Conservation (phyloP, 2,113 vertebrate genomes). For the Lophotis ruficrista region DNA sequence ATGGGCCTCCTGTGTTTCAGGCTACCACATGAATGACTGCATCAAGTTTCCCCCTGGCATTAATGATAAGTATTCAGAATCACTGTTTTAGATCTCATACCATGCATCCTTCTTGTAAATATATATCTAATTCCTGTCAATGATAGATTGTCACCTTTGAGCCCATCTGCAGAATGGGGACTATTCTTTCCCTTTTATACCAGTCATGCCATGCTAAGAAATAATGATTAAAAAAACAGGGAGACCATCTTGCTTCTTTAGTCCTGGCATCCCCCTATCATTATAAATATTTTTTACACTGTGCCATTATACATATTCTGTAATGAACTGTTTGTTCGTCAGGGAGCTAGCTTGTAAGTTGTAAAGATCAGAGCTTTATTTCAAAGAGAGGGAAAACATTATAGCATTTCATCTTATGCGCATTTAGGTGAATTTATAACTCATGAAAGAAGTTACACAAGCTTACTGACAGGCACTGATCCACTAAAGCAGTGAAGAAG, state of each 20-base stretch:
- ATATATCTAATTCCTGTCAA: not conserved
- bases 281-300: conserved; percentile 28
- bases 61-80: not conserved
- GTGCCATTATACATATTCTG: not conserved
- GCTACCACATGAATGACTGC: not conserved
- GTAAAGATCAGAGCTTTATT: conserved; percentile 53
- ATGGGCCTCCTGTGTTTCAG: not conserved
- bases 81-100: not conserved
- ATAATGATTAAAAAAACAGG: not conserved
- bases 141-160: not conserved
- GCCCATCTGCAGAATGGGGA: not conserved
- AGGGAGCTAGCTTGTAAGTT: conserved; percentile 10
- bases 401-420: not conserved
- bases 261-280: not conserved
- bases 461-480: not conserved
- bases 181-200: not conserved
- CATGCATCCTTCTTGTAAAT: not conserved
- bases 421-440: not conserved
- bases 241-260: not conserved
- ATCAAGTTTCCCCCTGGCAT: not conserved
- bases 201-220: not conserved
- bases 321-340: conserved; percentile 46
- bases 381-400: conserved; percentile 50
- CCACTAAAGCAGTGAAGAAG: not conserved
- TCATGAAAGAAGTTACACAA: not conserved